These are phyloP conservation scores for Chaetorhynchus papuensis DNA, from an alignment of 2,113 vertebrate species.

Conservation along the genomic window DNA sequence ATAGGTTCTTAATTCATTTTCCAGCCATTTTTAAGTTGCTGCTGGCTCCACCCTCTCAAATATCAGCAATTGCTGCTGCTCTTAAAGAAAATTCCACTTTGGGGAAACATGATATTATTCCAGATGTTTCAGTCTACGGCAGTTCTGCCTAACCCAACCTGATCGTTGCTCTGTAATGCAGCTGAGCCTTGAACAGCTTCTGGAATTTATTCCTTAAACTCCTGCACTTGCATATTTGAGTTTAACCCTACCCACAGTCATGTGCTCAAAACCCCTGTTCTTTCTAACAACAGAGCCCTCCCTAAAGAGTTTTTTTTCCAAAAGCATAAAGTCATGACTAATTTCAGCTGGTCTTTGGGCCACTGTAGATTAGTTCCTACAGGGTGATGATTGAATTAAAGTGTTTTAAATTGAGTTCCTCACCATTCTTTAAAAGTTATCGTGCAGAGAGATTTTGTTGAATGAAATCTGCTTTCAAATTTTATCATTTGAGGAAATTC, in stretches of 20 bases:
- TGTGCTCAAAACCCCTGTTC: neutral
- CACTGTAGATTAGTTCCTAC: neutral
- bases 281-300: neutral
- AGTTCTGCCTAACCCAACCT: constrained; percentile 12
- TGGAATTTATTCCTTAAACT: constrained; percentile 52
- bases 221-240: constrained; percentile 22
- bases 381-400: constrained; percentile 8
- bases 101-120: constrained; percentile 54
- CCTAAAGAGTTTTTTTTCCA: neutral
- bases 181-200: constrained; percentile 37
- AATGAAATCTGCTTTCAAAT: neutral
- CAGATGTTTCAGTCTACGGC: constrained; percentile 51
- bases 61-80: constrained; percentile 22
- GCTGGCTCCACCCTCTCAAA: neutral
- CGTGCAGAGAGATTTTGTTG: neutral
- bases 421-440: neutral
- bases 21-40: neutral
- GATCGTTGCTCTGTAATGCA: neutral
- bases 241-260: constrained; percentile 23
- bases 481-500: constrained; percentile 14
- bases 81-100: constrained; percentile 43
- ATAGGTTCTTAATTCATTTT: constrained; percentile 30
- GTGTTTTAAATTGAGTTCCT: neutral
- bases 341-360: constrained; percentile 4
- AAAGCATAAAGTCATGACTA: neutral